A percentile compares a stretch with the other conserved stretches of the same genome.
Conservation (phyloP, 2,888 invertebrate genomes). For the Troilus luridus region DNA sequence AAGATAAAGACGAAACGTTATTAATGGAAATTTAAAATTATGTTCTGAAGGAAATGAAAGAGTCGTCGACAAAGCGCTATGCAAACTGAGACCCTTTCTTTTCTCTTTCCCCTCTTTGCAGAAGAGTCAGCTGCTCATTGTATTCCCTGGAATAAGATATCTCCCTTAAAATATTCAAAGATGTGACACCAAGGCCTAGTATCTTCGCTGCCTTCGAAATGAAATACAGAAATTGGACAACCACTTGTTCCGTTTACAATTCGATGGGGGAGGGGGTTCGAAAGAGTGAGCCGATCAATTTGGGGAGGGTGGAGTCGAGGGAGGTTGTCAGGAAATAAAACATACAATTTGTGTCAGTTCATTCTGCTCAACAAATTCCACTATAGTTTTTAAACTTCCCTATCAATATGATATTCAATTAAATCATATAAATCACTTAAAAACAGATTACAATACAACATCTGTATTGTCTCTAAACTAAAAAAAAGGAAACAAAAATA, state of each 20-base stretch:
- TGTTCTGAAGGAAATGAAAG: background rate
- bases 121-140: background rate
- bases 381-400: too few relatives aligned
- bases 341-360: background rate
- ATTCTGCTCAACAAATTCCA: background rate
- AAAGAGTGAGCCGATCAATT: background rate
- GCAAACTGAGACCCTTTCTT: background rate
- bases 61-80: background rate
- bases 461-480: too few relatives aligned
- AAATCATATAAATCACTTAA: too few relatives aligned
- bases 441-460: too few relatives aligned
- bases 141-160: background rate
- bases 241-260: constrained; percentile 21
- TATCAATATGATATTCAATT: too few relatives aligned
- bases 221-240: constrained; percentile 26
- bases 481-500: too few relatives aligned
- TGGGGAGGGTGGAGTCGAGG: background rate
- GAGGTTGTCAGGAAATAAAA: background rate
- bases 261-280: background rate
- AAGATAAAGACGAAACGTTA: background rate
- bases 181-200: background rate
- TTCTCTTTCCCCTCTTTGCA: background rate
- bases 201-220: background rate
- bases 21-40: background rate
- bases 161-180: constrained; percentile 10